Evolutionary conservation across 2,888 invertebrate genomes (phyloP).

Genomic region (Cacoxenus indagator): DNA sequence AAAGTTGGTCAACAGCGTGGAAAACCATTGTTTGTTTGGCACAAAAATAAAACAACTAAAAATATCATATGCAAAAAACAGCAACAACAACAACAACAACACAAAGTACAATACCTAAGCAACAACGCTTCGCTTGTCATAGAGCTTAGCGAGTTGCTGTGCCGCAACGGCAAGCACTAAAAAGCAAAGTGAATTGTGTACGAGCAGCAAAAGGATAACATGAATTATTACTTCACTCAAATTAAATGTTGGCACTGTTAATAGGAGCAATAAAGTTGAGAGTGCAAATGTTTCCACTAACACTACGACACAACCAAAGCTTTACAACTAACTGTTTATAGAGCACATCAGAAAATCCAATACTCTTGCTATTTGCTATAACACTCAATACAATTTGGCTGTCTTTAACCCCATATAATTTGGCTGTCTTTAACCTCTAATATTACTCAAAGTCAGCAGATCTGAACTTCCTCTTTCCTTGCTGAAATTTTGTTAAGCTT

Average conservation of each 20-base stretch:
- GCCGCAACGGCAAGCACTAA: no score
- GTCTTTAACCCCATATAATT: no score
- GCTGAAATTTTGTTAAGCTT: no score
- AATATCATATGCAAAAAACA: not conserved
- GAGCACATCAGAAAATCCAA: no score
- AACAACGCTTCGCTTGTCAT: not conserved
- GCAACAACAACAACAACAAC: not conserved
- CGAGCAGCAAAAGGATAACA: conserved; percentile 13
- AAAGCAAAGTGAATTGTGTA: not conserved
- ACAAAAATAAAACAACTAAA: no score
- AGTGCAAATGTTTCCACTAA: not conserved
- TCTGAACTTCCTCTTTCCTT: no score
- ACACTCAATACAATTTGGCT: no score
- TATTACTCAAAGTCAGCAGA: no score
- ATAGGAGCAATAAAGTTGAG: conserved; percentile 8
- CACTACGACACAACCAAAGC: not conserved
- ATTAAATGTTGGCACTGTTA: conserved; percentile 17
- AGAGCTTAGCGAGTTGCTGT: not conserved
- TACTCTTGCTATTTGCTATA: no score
- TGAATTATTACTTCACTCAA: conserved; percentile 14
- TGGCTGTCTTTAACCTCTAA: no score
- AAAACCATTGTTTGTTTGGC: not conserved
- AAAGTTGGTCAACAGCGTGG: not conserved
- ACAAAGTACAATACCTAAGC: not conserved
- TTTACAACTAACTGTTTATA: no score